Evolutionary conservation across 2,888 invertebrate species (phyloP).

Genomic region (Trissonchulus latispiculum): DNA sequence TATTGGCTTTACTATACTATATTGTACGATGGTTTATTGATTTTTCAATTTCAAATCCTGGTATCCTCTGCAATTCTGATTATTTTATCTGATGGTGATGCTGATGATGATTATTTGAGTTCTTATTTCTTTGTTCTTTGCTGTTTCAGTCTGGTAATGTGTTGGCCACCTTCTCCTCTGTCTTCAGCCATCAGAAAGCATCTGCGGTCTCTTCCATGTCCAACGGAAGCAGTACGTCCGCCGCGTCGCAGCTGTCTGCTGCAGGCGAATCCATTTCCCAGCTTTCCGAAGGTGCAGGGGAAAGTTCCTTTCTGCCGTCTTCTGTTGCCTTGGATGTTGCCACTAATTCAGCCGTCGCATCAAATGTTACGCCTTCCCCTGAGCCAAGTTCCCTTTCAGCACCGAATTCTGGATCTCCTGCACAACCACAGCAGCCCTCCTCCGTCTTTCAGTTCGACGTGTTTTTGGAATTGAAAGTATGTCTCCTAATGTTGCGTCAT

Average conservation of each 20-base stretch:
- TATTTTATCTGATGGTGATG: no score
- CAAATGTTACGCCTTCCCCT: neutral
- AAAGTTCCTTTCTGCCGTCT: neutral
- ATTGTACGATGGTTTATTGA: no score
- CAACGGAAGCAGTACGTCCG: neutral
- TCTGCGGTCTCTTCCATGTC: conserved; percentile 29
- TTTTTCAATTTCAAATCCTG: no score
- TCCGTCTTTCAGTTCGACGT: conserved; percentile 74
- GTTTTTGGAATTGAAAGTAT: conserved; percentile 66
- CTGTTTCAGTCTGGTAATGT: conserved; percentile 53
- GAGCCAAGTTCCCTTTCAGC: no score
- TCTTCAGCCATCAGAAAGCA: conserved; percentile 73
- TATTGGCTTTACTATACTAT: no score
- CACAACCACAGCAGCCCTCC: conserved; percentile 29
- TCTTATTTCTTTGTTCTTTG: no score
- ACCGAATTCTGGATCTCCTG: no score
- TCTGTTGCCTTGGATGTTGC: neutral
- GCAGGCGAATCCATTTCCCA: neutral
- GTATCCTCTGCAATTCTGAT: no score
- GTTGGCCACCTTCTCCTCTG: conserved; percentile 73
- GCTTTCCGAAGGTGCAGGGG: neutral
- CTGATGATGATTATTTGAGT: no score
- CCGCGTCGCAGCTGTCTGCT: no score
- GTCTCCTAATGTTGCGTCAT: neutral
- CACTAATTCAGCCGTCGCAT: no score